Percentiles rank a stretch among this genome's conserved stretches.
These are phyloP conservation scores for Tenualosa ilisha DNA, from an alignment of 2,797 vertebrate species.

Conservation along the genomic window DNA sequence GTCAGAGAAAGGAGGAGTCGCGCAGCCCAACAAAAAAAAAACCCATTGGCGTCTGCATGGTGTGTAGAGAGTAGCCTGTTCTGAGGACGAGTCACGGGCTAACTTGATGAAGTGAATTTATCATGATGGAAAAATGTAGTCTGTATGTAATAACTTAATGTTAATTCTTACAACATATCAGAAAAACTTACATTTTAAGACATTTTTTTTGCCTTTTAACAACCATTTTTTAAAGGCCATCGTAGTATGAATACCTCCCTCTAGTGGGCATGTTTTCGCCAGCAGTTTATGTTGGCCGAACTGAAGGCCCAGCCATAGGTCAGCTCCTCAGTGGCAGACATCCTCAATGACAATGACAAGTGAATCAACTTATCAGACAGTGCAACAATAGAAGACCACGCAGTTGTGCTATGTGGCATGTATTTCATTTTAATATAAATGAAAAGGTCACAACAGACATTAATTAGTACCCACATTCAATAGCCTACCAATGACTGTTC, in stretches of 20 bases:
- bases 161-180: too few relatives aligned
- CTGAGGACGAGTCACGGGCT: too few relatives aligned
- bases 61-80: neutral
- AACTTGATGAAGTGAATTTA: too few relatives aligned
- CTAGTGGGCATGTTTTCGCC: neutral
- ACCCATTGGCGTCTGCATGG: neutral
- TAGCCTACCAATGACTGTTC: neutral
- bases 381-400: neutral
- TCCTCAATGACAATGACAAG: neutral
- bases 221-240: too few relatives aligned
- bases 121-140: too few relatives aligned
- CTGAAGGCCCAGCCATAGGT: neutral
- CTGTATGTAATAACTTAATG: neutral
- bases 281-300: neutral
- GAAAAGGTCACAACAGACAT: neutral
- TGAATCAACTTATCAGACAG: neutral
- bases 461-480: neutral
- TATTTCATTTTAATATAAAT: conserved; percentile 18
- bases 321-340: neutral
- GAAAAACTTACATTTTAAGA: neutral
- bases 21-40: neutral
- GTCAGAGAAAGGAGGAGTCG: conserved; percentile 32
- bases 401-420: neutral
- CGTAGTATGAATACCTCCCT: neutral
- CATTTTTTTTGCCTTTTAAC: neutral